These are phyloP conservation scores for Diachasmimorpha longicaudata DNA, from an alignment of 1,140 invertebrate genomes.

Conservation along the genomic window DNA sequence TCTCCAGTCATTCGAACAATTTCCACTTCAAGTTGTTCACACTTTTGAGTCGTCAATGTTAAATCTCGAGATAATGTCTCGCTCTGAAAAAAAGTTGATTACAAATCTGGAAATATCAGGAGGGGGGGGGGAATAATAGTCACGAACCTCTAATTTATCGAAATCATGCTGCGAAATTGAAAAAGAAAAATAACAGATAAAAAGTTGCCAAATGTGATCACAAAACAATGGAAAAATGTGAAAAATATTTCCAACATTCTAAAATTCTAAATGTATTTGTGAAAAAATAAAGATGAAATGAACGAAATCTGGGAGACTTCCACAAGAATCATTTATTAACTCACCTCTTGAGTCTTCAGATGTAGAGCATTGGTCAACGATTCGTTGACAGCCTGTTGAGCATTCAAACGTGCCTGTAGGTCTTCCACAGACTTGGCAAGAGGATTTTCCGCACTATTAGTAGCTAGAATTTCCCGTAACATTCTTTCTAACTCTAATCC, in stretches of 20 bases:
- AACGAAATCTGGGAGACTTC: constrained; percentile 1
- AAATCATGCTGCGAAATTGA: constrained; percentile 47
- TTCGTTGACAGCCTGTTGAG: constrained; percentile 65
- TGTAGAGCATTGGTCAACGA: constrained; percentile 57
- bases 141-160: constrained; percentile 51
- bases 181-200: constrained; percentile 26
- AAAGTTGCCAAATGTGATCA: neutral
- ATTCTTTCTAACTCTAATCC: constrained; percentile 71
- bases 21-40: constrained; percentile 47
- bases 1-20: constrained; percentile 44
- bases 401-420: constrained; percentile 67
- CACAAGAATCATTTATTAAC: neutral
- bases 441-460: constrained; percentile 67
- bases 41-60: constrained; percentile 39
- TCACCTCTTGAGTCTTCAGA: constrained; percentile 62
- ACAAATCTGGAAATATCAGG: neutral
- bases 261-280: neutral
- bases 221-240: neutral
- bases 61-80: constrained; percentile 50
- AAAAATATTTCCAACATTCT: neutral
- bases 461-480: constrained; percentile 69
- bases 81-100: constrained; percentile 46
- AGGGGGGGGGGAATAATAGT: neutral
- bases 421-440: constrained; percentile 69
- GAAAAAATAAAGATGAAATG: constrained; percentile 5